Conservation (phyloP, 2,113 vertebrate genomes). For the Aphyosemion australe region DNA sequence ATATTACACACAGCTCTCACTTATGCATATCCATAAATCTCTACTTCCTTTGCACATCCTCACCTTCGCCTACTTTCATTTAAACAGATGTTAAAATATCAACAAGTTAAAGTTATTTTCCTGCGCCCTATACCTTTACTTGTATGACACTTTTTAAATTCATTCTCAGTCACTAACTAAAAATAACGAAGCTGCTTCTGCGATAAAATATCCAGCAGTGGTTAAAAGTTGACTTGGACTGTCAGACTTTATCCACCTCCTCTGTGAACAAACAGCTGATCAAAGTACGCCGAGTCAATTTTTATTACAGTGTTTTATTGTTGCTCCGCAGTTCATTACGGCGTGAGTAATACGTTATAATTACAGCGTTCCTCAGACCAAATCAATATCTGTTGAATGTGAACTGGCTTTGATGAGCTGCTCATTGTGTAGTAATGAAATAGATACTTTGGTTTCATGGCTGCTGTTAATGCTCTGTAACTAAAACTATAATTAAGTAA, state of each 20-base stretch:
- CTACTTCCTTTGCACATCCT: too few species aligned
- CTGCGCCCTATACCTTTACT: too few species aligned
- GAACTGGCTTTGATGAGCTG: constrained; percentile 36
- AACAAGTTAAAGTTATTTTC: too few species aligned
- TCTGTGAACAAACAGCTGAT: constrained; percentile 17
- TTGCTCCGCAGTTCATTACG: constrained; percentile 10
- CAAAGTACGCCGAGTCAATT: not conserved
- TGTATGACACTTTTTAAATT: too few species aligned
- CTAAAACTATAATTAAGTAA: too few species aligned
- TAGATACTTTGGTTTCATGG: constrained; percentile 7
- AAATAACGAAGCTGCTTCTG: not conserved
- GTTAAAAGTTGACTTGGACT: not conserved
- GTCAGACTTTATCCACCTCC: not conserved
- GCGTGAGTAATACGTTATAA: constrained; percentile 6
- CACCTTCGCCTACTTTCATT: too few species aligned
- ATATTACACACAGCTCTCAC: too few species aligned
- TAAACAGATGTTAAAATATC: too few species aligned
- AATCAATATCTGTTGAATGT: constrained; percentile 45
- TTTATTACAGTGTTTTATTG: constrained; percentile 25
- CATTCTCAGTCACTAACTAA: too few species aligned
- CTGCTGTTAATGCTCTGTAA: too few species aligned
- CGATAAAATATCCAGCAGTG: not conserved
- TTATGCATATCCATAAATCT: too few species aligned
- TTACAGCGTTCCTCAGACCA: constrained; percentile 27
- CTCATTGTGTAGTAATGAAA: constrained; percentile 29